Evolutionary conservation across 2,797 vertebrate species (phyloP).

Genomic region (Gymnodraco acuticeps): DNA sequence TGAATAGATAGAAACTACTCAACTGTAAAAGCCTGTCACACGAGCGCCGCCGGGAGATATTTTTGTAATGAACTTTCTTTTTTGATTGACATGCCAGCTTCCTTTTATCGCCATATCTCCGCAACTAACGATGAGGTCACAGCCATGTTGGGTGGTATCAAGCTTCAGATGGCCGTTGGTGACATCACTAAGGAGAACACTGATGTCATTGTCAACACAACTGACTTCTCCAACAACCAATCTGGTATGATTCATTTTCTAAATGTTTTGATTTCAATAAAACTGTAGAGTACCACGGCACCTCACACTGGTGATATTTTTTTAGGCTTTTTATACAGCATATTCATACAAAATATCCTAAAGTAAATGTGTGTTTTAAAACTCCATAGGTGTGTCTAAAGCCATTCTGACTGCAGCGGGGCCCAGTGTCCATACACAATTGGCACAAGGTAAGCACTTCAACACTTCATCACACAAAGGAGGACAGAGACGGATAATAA

Average conservation of each 20-base stretch:
- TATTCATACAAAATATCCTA: background rate
- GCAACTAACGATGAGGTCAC: slow-evolving; percentile 48
- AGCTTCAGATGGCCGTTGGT: slow-evolving; percentile 64
- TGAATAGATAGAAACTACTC: too few species aligned
- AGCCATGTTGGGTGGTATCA: slow-evolving; percentile 65
- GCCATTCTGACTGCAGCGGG: slow-evolving; percentile 74
- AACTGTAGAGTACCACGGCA: background rate
- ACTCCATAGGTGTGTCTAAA: slow-evolving; percentile 66
- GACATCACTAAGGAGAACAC: slow-evolving; percentile 67
- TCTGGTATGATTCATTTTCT: slow-evolving; percentile 43
- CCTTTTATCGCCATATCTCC: slow-evolving; percentile 67
- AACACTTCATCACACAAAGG: background rate
- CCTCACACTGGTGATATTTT: background rate
- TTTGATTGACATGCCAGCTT: slow-evolving; percentile 24
- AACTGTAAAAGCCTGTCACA: too few species aligned
- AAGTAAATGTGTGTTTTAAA: background rate
- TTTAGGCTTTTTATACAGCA: background rate
- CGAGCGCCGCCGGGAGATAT: too few species aligned
- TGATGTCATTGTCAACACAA: slow-evolving; percentile 78
- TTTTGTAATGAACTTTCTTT: background rate
- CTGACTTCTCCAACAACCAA: slow-evolving; percentile 49
- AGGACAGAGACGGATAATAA: background rate
- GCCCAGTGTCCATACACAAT: slow-evolving; percentile 35
- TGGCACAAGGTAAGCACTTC: slow-evolving; percentile 59
- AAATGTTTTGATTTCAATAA: background rate